These are phyloP conservation scores for Campoletis raptor DNA, from an alignment of 2,888 invertebrate species.

Conservation along the genomic window DNA sequence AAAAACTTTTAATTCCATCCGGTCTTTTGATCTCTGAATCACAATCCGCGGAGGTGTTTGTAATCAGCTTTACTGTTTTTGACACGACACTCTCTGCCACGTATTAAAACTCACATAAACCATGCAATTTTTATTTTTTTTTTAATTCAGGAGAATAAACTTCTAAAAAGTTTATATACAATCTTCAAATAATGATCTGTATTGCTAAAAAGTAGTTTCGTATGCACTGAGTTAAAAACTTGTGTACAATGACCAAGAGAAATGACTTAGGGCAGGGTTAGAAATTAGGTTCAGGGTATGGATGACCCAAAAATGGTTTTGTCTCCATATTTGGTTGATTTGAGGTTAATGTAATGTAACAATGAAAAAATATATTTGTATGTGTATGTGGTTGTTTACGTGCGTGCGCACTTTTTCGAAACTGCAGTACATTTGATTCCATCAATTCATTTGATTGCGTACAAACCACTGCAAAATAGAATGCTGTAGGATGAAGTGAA, in stretches of 20 bases:
- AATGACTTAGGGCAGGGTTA: background rate
- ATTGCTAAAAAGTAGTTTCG: background rate
- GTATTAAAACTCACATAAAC: too few species aligned
- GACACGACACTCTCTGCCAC: background rate
- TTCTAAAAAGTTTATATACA: background rate
- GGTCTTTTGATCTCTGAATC: background rate
- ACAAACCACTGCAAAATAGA: background rate
- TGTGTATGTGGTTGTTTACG: background rate
- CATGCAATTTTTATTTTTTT: too few species aligned
- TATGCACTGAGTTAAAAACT: background rate
- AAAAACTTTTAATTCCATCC: background rate
- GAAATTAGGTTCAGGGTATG: background rate
- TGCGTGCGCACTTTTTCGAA: background rate
- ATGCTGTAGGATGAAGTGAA: background rate
- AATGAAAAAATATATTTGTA: background rate
- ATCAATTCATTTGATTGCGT: background rate
- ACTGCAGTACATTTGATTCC: background rate
- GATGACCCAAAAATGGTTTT: background rate
- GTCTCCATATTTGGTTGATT: conserved; percentile 3
- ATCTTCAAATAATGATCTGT: background rate
- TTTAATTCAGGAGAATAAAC: background rate
- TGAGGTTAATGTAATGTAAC: background rate
- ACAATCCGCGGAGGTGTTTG: background rate
- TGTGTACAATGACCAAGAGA: background rate
- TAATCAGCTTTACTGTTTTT: background rate